phyloP scores from a whole-genome alignment of 2,113 vertebrate species.

The Ophthalmolycus amberensis region DNA sequence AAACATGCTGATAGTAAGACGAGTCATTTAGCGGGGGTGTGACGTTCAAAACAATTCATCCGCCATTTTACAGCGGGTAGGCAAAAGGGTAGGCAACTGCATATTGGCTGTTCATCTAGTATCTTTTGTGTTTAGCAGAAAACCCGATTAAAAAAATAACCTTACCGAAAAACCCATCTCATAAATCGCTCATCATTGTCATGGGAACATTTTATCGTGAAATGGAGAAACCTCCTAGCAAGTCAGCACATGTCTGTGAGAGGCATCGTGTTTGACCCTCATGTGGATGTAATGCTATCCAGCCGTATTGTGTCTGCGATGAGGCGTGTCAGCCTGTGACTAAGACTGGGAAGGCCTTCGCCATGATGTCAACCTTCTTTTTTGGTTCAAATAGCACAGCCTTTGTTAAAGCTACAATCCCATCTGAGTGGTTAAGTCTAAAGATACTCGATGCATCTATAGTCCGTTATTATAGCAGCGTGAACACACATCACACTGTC shows the following conservation, averaged over 20 bases:
- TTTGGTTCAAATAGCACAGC: too few relatives aligned
- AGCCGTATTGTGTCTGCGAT: constrained; percentile 46
- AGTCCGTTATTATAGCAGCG: neutral
- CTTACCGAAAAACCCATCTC: neutral
- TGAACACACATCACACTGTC: neutral
- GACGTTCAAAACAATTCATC: too few relatives aligned
- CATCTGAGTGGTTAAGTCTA: constrained; percentile 2
- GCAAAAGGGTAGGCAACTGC: neutral
- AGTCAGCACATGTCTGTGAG: constrained; percentile 32
- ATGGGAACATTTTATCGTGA: neutral
- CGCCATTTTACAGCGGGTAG: too few relatives aligned
- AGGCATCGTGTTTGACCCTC: constrained; percentile 22
- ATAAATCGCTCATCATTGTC: neutral
- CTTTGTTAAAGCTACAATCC: neutral
- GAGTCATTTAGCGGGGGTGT: too few relatives aligned
- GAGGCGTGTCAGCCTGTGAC: constrained; percentile 44
- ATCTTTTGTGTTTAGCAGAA: neutral
- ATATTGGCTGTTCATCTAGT: too few relatives aligned
- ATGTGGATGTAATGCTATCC: constrained; percentile 49
- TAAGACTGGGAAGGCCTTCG: neutral
- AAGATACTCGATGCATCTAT: neutral
- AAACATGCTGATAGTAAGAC: too few relatives aligned
- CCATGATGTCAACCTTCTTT: accelerated
- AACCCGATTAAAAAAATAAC: neutral
- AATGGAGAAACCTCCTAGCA: neutral